phyloP scores from a whole-genome alignment of 2,797 vertebrate genomes.

The Taenioides sp. region DNA sequence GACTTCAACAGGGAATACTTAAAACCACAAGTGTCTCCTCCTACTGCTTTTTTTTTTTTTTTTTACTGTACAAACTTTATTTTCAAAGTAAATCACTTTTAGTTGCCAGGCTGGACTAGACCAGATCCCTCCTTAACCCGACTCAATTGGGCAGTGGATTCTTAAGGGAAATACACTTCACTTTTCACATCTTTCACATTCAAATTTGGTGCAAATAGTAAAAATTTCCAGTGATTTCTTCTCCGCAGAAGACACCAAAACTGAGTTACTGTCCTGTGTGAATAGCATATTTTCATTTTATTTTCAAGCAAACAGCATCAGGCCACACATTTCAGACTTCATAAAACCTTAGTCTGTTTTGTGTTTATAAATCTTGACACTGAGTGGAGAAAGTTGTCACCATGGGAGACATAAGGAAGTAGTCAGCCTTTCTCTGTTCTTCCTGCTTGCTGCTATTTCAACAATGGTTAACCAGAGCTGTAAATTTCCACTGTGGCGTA shows the following conservation, averaged over 20 bases:
- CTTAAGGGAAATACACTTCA: background rate
- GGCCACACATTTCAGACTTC: background rate
- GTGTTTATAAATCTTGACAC: constrained; percentile 48
- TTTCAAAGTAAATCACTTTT: background rate
- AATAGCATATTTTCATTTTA: constrained; percentile 18
- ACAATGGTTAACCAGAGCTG: constrained; percentile 60
- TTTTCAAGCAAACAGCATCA: constrained; percentile 6
- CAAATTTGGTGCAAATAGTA: background rate
- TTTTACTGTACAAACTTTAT: background rate
- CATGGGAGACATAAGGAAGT: constrained; percentile 57
- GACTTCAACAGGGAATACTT: too few species aligned
- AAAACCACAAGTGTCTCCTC: too few species aligned
- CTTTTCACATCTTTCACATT: background rate
- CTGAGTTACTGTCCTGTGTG: constrained; percentile 11
- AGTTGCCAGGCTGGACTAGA: background rate
- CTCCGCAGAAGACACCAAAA: background rate
- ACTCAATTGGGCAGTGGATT: background rate
- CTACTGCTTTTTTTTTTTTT: background rate
- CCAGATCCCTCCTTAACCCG: background rate
- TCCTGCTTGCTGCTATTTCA: constrained; percentile 41
- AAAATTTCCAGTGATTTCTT: constrained; percentile 7
- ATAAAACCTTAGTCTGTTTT: constrained; percentile 16
- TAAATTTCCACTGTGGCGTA: constrained; percentile 52
- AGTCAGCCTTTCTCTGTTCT: constrained; percentile 32
- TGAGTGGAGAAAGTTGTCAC: constrained; percentile 27